Percentiles rank a stretch among this genome's conserved stretches.
phyloP scores from a whole-genome alignment of 2,888 invertebrate species.

The Drosophila eohydei region DNA sequence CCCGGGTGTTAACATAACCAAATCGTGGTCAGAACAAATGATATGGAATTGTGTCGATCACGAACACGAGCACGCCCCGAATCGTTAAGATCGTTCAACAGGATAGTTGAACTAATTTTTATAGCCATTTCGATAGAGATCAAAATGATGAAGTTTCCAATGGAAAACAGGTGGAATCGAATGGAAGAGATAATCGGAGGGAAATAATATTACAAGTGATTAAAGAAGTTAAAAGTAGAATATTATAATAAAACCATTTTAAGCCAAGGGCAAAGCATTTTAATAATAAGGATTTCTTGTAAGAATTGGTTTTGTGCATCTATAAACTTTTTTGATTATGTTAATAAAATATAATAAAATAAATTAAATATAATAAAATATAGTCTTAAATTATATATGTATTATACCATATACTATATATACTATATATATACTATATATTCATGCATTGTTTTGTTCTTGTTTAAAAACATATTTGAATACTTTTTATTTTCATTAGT shows the following conservation, averaged over 20 bases:
- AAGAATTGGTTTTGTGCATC: no score
- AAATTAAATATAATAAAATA: no score
- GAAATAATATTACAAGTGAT: background rate
- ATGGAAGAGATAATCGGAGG: no score
- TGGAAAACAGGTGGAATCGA: background rate
- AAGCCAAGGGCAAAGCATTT: background rate
- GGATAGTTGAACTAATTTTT: slow-evolving; percentile 16
- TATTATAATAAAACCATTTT: background rate
- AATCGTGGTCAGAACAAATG: slow-evolving; percentile 28
- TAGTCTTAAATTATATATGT: no score
- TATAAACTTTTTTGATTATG: no score
- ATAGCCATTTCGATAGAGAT: background rate
- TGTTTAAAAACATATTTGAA: no score
- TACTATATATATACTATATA: no score
- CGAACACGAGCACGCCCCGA: slow-evolving; percentile 18
- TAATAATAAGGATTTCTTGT: no score
- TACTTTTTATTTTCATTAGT: no score
- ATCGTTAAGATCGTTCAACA: slow-evolving; percentile 6
- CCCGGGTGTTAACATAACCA: slow-evolving; percentile 43
- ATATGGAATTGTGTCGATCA: slow-evolving; percentile 41
- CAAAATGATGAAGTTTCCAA: background rate
- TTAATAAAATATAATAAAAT: no score
- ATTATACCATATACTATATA: no score
- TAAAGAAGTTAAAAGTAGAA: background rate
- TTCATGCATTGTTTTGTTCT: no score